Conservation (phyloP, 2,888 invertebrate genomes). For the Chymomyza amoena region DNA sequence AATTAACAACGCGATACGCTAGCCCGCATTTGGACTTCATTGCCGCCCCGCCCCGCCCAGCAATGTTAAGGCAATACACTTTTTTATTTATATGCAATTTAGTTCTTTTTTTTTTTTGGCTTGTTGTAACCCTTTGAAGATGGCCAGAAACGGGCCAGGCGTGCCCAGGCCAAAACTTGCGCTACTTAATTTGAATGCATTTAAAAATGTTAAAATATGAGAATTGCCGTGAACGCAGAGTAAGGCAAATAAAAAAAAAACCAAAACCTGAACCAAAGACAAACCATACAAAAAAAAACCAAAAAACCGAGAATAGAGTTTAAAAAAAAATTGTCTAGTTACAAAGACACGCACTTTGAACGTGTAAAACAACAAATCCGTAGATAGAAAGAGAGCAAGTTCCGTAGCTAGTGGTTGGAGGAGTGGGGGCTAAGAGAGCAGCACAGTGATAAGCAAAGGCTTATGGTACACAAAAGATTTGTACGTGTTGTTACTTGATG, state of each 20-base stretch:
- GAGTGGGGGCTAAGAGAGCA: not conserved
- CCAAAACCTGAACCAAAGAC: conserved; percentile 12
- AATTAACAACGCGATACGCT: conserved; percentile 24
- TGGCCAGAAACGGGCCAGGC: conserved; percentile 5
- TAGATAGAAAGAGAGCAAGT: not conserved
- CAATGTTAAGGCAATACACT: conserved; percentile 39
- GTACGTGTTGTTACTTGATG: conserved; percentile 67
- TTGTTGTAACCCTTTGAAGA: conserved; percentile 51
- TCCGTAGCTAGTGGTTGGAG: not conserved
- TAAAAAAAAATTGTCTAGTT: conserved; percentile 48
- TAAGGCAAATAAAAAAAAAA: not conserved
- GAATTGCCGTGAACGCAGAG: conserved; percentile 35
- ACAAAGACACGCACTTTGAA: conserved; percentile 58
- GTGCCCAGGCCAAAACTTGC: not conserved
- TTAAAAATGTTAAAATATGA: conserved; percentile 69
- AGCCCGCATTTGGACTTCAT: conserved; percentile 5
- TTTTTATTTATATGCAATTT: conserved; percentile 60
- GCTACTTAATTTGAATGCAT: conserved; percentile 64
- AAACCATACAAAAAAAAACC: not conserved
- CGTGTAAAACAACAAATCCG: conserved; percentile 31
- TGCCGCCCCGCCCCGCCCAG: conserved; percentile 10
- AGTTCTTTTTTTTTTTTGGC: conserved; percentile 27
- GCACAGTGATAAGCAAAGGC: conserved; percentile 23
- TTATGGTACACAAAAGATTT: conserved; percentile 55
- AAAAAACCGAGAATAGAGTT: not conserved